phyloP scores from a whole-genome alignment of 2,113 vertebrate genomes.

The Dicerorhinus sumatrensis region DNA sequence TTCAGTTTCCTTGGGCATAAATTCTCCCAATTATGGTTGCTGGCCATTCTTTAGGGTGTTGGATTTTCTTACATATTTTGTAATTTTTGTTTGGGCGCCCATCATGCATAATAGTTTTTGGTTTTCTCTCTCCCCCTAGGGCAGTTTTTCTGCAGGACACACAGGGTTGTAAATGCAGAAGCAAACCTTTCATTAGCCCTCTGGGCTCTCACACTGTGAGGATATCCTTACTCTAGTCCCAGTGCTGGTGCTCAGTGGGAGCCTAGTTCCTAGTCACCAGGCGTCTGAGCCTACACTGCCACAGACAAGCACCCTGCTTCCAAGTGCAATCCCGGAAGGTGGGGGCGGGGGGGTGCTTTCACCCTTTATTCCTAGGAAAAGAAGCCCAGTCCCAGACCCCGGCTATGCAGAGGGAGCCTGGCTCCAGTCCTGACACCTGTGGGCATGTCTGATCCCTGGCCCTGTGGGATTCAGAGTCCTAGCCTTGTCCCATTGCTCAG shows the following conservation, averaged over 20 bases:
- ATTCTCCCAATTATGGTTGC: not conserved
- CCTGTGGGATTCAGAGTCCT: not conserved
- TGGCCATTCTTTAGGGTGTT: not conserved
- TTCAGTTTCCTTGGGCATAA: not conserved
- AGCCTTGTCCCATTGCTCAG: not conserved
- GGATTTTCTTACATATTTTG: not conserved
- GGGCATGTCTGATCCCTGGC: not conserved
- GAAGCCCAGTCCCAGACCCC: not conserved
- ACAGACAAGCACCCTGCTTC: not conserved
- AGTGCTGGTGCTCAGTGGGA: too few species aligned
- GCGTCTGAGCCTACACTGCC: not conserved
- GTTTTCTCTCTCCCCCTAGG: not conserved
- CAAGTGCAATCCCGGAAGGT: not conserved
- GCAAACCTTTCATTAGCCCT: not conserved
- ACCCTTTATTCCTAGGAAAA: not conserved
- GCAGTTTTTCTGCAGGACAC: not conserved
- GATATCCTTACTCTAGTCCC: not conserved
- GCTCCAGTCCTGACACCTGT: not conserved
- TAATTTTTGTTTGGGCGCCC: not conserved
- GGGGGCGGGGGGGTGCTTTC: too few species aligned
- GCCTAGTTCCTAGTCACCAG: not conserved
- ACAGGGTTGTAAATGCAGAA: not conserved
- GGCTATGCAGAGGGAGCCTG: not conserved
- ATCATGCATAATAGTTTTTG: fast-evolving
- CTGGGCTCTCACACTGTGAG: too few species aligned